Evolutionary conservation across 1,140 invertebrate species (phyloP).

Genomic region (Ladona fulva): DNA sequence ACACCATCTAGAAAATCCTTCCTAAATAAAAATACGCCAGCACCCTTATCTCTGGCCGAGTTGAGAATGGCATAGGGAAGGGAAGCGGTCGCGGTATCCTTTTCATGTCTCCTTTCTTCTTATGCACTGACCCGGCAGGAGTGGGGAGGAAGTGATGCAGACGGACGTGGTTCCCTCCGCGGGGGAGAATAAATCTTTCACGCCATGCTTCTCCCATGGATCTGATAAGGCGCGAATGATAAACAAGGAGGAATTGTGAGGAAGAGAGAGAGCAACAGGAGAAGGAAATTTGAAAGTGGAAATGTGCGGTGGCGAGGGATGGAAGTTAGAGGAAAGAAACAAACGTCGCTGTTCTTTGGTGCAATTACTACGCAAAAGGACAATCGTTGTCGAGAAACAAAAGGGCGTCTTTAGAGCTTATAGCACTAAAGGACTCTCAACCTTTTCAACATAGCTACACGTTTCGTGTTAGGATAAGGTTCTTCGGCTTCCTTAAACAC

Average conservation of each 20-base stretch:
- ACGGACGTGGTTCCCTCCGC: background rate
- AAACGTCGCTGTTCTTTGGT: too few relatives aligned
- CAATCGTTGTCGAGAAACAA: too few relatives aligned
- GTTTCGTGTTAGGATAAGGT: too few relatives aligned
- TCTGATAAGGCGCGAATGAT: background rate
- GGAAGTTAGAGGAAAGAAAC: too few relatives aligned
- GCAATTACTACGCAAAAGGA: too few relatives aligned
- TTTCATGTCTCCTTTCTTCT: background rate
- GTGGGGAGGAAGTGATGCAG: background rate
- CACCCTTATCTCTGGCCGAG: background rate
- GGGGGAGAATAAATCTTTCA: conserved; percentile 1
- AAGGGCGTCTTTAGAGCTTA: too few relatives aligned
- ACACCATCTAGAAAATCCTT: background rate
- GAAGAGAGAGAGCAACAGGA: background rate
- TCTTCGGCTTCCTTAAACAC: too few relatives aligned
- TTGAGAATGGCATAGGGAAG: background rate
- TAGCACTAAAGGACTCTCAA: too few relatives aligned
- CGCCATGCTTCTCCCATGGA: background rate
- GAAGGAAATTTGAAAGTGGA: background rate
- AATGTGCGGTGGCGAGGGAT: too few relatives aligned
- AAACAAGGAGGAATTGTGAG: background rate
- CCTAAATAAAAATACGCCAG: too few relatives aligned
- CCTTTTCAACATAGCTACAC: too few relatives aligned
- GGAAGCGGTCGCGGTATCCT: background rate
- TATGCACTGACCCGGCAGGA: background rate